Base-by-base conservation (phyloP, 2,113 vertebrate genomes). In the Chaetura pelagica region DNA sequence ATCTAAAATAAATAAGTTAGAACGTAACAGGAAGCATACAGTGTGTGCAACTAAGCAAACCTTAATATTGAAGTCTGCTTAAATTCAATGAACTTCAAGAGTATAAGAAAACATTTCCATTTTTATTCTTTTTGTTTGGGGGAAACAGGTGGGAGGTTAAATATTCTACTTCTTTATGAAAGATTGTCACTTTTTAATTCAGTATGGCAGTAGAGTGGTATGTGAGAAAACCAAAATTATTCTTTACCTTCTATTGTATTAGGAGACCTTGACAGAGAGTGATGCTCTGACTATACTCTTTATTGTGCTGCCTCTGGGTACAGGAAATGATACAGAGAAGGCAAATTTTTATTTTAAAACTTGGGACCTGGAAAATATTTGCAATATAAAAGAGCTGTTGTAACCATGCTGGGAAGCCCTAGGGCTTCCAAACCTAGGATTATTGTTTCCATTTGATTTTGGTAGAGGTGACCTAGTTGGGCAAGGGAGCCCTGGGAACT, bases 361-460 rank as follows among this genome's bases (percentile, higher is more conserved):
- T 38, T 55, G 32, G 42, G 46, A 82, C 34, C 42, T 3, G 1
- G 35, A 77, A 97, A 95, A 77, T 55, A 58, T 89, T 83, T 95
- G 67, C 78, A 85, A 42, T 76, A 84, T 84, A 59, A 87, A 92
- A 85, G 46, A 87, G 67, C 48, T 85, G 58, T 55, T 94, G n/a
- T 75, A 55, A 51, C 62, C 51, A 22, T 18, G 59, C 71, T 93
- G 91, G 84, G 46, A 87, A 58, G 20, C 71, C 77, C 59, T 76
- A 58, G 59, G 79, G 58, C 42, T 90, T 66, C 87, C 74, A 85
- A 34, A 93, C 64, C 12, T 8, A 38, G 67, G 38, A 85, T 82
- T 85, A 44, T 91, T 85, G 24, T 93, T 94, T 93, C 71, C 46
- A 71, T 90, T 91, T 88, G 93, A 67, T 90, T 96, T 91, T 80